These are phyloP conservation scores for Phoxinus phoxinus DNA, from an alignment of 2,113 vertebrate genomes.

Conservation along the genomic window DNA sequence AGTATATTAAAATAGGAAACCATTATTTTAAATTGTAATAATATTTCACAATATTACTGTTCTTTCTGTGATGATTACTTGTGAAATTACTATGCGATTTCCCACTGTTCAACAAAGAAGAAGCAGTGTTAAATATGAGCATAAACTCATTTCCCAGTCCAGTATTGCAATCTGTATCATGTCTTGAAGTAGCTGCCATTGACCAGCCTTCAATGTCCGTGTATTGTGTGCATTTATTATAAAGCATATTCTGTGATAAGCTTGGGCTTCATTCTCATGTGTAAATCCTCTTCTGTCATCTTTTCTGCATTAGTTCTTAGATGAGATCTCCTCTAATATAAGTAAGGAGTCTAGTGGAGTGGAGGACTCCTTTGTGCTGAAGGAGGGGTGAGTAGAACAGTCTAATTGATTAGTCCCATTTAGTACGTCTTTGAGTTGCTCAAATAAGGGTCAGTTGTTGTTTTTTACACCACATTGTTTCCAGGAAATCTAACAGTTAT, in stretches of 20 bases:
- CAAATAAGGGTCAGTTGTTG: not conserved
- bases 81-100: too few species aligned
- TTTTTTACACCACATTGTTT: not conserved
- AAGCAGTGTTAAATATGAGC: too few species aligned
- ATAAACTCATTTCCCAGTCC: too few species aligned
- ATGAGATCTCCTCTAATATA: constrained; percentile 96
- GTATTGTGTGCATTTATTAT: not conserved
- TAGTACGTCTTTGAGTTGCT: not conserved
- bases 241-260: not conserved
- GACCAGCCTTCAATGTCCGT: not conserved
- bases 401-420: not conserved
- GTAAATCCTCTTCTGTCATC: constrained; percentile 3
- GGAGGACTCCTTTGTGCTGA: constrained; percentile 91
- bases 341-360: constrained; percentile 89
- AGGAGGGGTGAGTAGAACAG: constrained; percentile 88
- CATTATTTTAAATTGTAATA: too few species aligned
- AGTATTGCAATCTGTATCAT: not conserved
- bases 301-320: constrained; percentile 85
- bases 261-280: not conserved
- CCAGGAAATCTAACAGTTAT: not conserved
- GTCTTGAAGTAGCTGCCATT: not conserved
- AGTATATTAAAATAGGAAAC: too few species aligned
- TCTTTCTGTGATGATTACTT: too few species aligned
- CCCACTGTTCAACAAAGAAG: too few species aligned
- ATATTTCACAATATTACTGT: too few species aligned